These are phyloP conservation scores for Ptiloglossa arizonensis DNA, from an alignment of 1,140 invertebrate genomes.

Conservation along the genomic window DNA sequence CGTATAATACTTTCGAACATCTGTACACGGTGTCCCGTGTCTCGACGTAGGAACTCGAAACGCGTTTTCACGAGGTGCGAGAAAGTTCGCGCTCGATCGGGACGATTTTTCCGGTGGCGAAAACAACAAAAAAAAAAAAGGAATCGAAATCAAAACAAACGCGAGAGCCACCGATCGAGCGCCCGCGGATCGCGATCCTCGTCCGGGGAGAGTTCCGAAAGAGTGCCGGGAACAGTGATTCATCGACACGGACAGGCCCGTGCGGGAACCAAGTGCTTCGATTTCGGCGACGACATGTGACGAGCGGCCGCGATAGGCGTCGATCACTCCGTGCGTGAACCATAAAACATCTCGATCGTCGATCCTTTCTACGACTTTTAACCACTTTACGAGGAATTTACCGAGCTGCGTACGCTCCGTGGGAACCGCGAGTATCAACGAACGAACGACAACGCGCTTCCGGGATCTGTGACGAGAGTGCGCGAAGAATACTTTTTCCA, in stretches of 20 bases:
- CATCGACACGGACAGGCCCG: neutral
- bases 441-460: neutral
- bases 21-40: neutral
- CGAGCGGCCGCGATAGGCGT: neutral
- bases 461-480: neutral
- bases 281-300: slow-evolving; percentile 14
- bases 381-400: too few relatives aligned
- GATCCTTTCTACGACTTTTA: too few relatives aligned
- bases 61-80: too few relatives aligned
- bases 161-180: neutral
- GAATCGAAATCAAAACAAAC: too few relatives aligned
- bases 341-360: neutral
- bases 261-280: neutral
- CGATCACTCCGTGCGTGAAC: slow-evolving; percentile 9
- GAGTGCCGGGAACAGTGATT: neutral
- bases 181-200: neutral
- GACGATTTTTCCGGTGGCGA: too few relatives aligned
- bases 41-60: too few relatives aligned
- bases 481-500: neutral
- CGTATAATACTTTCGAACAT: neutral
- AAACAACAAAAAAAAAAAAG: too few relatives aligned
- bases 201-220: neutral
- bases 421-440: too few relatives aligned
- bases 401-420: too few relatives aligned
- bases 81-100: too few relatives aligned